Conservation (phyloP, 1,140 invertebrate genomes). For the Periplaneta americana region DNA sequence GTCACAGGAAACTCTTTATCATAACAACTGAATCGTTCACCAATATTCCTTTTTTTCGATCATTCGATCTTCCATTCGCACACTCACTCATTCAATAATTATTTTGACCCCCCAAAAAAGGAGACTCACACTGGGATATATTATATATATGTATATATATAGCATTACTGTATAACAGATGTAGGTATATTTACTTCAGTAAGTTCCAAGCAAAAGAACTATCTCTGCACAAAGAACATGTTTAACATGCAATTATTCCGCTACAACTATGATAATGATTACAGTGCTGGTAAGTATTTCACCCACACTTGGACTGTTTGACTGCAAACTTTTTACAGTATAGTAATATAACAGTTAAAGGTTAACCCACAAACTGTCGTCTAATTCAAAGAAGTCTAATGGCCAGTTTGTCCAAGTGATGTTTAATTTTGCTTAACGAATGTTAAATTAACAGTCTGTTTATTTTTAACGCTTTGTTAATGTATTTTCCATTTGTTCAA, state of each 20-base stretch:
- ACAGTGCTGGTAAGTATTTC: slow-evolving; percentile 12
- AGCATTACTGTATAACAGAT: slow-evolving; percentile 22
- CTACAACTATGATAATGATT: slow-evolving; percentile 12
- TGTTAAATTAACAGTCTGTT: no score
- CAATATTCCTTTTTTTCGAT: not conserved
- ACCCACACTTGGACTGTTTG: slow-evolving; percentile 13
- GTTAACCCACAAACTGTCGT: not conserved
- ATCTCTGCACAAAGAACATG: slow-evolving; percentile 27
- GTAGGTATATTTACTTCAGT: slow-evolving; percentile 14
- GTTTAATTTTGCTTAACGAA: no score
- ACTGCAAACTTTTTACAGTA: no score
- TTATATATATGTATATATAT: slow-evolving; percentile 18
- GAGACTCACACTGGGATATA: slow-evolving; percentile 7
- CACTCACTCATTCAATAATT: not conserved
- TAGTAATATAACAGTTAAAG: not conserved
- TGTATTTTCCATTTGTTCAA: no score
- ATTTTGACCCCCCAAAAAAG: not conserved
- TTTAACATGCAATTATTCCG: slow-evolving; percentile 28
- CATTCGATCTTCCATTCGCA: not conserved
- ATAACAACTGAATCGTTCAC: not conserved
- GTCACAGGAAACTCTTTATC: no score
- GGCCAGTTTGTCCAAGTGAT: no score
- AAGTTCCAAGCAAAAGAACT: slow-evolving; percentile 31
- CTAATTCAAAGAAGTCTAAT: no score
- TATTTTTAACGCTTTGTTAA: no score